Base-by-base conservation (phyloP, 2,888 invertebrate genomes). In the Temnothorax unifasciatus region DNA sequence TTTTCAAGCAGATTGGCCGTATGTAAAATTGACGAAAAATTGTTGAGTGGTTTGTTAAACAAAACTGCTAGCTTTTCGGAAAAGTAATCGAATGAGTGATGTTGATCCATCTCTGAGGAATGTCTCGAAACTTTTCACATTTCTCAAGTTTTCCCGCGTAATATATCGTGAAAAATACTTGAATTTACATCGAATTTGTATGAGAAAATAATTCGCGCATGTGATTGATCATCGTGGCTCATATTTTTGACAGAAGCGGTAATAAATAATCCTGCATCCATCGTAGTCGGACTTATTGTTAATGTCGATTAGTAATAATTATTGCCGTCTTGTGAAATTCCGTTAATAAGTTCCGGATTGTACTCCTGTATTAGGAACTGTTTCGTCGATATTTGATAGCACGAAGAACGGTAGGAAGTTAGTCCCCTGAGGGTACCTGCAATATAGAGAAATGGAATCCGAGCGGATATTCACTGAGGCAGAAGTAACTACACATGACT, bases 371-470 rank as follows among this genome's bases (percentile, higher is more conserved):
- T 69, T 64, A 25, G 18, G 47, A 59, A 73, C 25, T 71, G 18
- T 47, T 71, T 61, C 59, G 25, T 61, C 59, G 59, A 79, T 71
- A 71, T 13, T 71, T 13, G 21, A 6, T 47, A 73, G 38, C 21
- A 38, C 18, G 73, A 73, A 73, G 59, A 71, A 81, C 47, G 9
- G 38, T 25, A n/a, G 38, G 47, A 81, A 81, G 47, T 47, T 71
- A 34, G 34, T 61, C 50, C 9, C 47, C 47, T 8, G n/a, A 1
- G 73, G 47, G 8, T 50, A 21, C 25, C 59, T 18, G 73, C 73
- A 38, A 71, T 73, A 81, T 61, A 81, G 73, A 81, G 79, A 81
- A 81, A 73, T 73, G 79, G 79, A 81, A 81, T 81, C 47, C 73
- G 25, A 25, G 47, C 25, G 50, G 59, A 71, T 59, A 59, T 25